Percentiles rank a stretch among this genome's conserved stretches.
Conservation (phyloP, 2,888 invertebrate species). For the Yponomeuta cagnagella region DNA sequence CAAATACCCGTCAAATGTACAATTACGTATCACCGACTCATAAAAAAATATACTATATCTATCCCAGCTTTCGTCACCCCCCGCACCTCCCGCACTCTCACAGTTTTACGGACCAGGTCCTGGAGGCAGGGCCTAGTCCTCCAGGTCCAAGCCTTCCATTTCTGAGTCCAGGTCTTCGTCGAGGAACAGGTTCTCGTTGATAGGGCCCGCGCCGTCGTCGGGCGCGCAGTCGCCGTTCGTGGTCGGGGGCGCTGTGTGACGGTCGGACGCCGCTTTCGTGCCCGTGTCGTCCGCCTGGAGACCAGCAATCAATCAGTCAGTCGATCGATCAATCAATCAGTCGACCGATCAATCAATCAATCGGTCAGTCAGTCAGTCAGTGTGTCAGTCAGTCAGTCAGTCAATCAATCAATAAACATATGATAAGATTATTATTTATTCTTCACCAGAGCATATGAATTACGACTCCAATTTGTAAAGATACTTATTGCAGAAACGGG, state of each 20-base stretch:
- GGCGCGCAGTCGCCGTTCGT: slow-evolving; percentile 37
- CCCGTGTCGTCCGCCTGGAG: slow-evolving; percentile 82
- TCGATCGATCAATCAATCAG: too few species aligned
- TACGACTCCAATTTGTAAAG: too few species aligned
- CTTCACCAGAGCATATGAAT: too few species aligned
- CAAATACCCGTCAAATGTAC: too few species aligned
- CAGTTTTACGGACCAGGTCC: background rate
- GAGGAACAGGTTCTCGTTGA: slow-evolving; percentile 94
- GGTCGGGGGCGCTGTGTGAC: slow-evolving; percentile 70
- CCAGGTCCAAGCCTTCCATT: slow-evolving; percentile 85
- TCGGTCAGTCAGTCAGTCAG: too few species aligned
- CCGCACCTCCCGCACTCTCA: background rate
- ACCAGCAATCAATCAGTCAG: slow-evolving; percentile 16
- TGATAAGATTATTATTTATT: too few species aligned
- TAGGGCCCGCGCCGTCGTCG: slow-evolving; percentile 73
- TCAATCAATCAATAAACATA: too few species aligned
- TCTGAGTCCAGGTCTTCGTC: slow-evolving; percentile 92
- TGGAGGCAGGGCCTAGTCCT: slow-evolving; percentile 56
- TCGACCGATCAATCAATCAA: slow-evolving; percentile 8
- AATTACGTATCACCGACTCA: too few species aligned
- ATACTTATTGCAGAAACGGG: too few species aligned
- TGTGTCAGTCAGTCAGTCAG: too few species aligned
- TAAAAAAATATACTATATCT: too few species aligned
- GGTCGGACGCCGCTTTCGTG: slow-evolving; percentile 79
- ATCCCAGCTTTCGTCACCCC: too few species aligned